Base-by-base conservation (phyloP, 2,113 vertebrate species). In the Sceloporus undulatus region DNA sequence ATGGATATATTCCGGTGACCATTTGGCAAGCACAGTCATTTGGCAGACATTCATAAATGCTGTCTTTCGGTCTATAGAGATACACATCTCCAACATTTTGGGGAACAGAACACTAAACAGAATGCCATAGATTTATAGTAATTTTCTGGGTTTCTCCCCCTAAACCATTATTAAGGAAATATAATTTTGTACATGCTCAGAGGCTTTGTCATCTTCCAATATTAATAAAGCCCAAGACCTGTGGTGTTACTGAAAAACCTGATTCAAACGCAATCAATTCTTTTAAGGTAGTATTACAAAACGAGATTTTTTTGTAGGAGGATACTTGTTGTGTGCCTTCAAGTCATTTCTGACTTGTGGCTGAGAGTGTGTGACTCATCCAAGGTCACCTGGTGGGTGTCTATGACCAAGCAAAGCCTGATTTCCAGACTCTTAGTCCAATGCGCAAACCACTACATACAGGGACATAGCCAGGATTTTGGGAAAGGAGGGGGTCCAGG, bases 291-390 rank as follows among this genome's bases (percentile, higher is more conserved):
- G 77, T 75, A 38, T 91, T 65, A 82, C 85, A 65, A 62, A 62
- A 19, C 42, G 71, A 18, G 34, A 48, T 52, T 25, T 27, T 23
- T 59, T 86, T 19, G 42, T 54, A 3, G 81, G 84, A 92, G 87
- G 85, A 2, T 5, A 48, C 48, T 48, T 48, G 1, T 48, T 48
- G 48, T 48, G 48, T 48, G 48, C 48, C 3, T 48, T 48, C 48
- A 48, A 48, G 48, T 48, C 48, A 48, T 48, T 48, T 48, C 7
- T 6, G 48, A 48, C 48, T 48, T 48, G 48, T 6, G 48, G 48
- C 48, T 48, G 48, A 48, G 48, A 48, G 48, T 48, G 48, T 48
- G 42, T 48, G 48, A 5, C 7, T 48, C 48, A 48, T 7, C 48
- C 48, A 48, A 48, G 48, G 48, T 48, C 48, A 48, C 48, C 48